Evolutionary conservation across 2,888 invertebrate species (phyloP).

Genomic region (Morpho helenor): DNA sequence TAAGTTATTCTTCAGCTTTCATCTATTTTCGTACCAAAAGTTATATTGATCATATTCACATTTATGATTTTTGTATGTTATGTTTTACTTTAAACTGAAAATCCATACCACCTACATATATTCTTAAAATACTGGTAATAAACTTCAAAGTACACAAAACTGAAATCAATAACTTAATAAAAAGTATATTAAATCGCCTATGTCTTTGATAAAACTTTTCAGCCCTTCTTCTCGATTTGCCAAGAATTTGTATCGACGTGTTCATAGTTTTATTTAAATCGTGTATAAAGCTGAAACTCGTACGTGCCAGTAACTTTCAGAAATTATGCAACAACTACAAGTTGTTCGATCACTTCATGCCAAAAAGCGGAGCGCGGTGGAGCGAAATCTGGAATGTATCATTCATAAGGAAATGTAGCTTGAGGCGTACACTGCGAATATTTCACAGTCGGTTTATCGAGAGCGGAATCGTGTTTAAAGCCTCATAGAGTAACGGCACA

Average conservation of each 20-base stretch:
- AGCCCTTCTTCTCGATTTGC: neutral
- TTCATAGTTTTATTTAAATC: neutral
- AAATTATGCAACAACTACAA: slow-evolving; percentile 50
- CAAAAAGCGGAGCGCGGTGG: slow-evolving; percentile 31
- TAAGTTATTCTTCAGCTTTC: too few relatives aligned
- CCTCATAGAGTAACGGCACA: slow-evolving; percentile 69
- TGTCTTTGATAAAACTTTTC: too few relatives aligned
- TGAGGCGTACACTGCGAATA: slow-evolving; percentile 60
- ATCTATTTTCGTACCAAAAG: too few relatives aligned
- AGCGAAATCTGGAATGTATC: slow-evolving; percentile 61
- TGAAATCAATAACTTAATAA: too few relatives aligned
- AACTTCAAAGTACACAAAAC: too few relatives aligned
- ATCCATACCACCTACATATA: too few relatives aligned
- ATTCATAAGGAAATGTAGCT: slow-evolving; percentile 70
- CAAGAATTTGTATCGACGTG: neutral
- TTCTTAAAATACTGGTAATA: too few relatives aligned
- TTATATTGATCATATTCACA: too few relatives aligned
- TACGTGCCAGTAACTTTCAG: slow-evolving; percentile 35
- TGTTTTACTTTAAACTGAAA: too few relatives aligned
- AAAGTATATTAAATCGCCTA: too few relatives aligned
- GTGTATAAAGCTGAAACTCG: slow-evolving; percentile 9
- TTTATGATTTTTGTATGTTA: too few relatives aligned
- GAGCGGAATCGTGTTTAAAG: slow-evolving; percentile 68
- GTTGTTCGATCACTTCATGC: slow-evolving; percentile 37
- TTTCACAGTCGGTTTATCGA: slow-evolving; percentile 74